Evolutionary conservation across 2,797 vertebrate genomes (phyloP).

Genomic region (Netta rufina): DNA sequence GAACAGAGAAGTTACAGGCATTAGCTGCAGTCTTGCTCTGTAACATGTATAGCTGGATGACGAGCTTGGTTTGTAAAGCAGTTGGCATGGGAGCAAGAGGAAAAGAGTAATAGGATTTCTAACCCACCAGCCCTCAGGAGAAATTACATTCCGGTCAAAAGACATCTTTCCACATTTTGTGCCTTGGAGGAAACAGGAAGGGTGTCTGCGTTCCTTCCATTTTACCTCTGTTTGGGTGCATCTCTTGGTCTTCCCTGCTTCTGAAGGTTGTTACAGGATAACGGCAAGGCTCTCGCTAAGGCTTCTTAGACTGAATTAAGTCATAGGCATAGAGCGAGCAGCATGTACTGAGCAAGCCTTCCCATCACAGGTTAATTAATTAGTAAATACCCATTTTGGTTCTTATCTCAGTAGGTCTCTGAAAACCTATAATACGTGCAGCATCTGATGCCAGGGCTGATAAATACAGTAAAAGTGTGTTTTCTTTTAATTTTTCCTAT

Average conservation of each 20-base stretch:
- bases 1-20: neutral
- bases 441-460: neutral
- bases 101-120: neutral
- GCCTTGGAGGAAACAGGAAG: neutral
- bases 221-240: neutral
- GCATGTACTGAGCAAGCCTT: neutral
- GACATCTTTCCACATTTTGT: neutral
- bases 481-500: neutral
- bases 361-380: neutral
- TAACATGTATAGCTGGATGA: neutral
- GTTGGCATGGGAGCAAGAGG: neutral
- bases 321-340: neutral
- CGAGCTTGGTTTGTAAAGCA: neutral
- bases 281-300: neutral
- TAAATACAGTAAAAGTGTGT: neutral
- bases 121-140: neutral
- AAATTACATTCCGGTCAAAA: neutral
- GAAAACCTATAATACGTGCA: neutral
- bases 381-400: neutral
- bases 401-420: neutral
- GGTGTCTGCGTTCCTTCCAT: neutral
- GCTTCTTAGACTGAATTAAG: neutral
- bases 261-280: neutral
- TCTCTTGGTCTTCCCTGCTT: neutral
- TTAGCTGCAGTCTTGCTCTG: neutral